These are phyloP conservation scores for Nycticebus coucang DNA, from an alignment of 2,113 vertebrate genomes.

Conservation along the genomic window DNA sequence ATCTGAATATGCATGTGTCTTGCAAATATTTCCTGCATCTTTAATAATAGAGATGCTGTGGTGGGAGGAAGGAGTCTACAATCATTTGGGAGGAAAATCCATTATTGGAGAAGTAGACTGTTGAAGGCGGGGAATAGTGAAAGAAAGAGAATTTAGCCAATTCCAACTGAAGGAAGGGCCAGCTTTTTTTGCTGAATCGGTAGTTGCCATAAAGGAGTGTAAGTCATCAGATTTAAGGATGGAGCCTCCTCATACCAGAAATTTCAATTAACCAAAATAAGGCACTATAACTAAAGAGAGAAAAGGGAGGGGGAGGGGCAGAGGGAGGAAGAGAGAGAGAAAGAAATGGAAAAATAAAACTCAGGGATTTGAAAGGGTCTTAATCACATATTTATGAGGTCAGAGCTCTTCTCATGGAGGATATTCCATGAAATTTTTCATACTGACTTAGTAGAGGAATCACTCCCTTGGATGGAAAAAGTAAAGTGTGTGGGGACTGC, in stretches of 20 bases:
- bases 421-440: background rate
- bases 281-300: background rate
- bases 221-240: background rate
- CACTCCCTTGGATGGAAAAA: background rate
- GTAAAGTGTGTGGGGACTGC: background rate
- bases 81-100: background rate
- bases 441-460: background rate
- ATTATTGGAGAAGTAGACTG: background rate
- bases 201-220: background rate
- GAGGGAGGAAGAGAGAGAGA: background rate
- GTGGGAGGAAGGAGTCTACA: background rate
- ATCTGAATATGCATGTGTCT: background rate
- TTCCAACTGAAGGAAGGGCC: background rate
- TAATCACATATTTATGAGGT: background rate
- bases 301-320: background rate
- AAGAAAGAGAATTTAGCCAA: background rate
- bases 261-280: constrained; percentile 4
- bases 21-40: background rate
- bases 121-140: background rate
- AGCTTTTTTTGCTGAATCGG: background rate
- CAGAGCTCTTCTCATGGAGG: background rate
- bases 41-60: background rate
- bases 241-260: background rate
- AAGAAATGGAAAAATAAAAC: background rate
- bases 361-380: background rate